Evolutionary conservation across 1,140 invertebrate species (phyloP), one percentile per base, ranked within the genome.

Genomic region (Pentalonia nigronervosa): DNA sequence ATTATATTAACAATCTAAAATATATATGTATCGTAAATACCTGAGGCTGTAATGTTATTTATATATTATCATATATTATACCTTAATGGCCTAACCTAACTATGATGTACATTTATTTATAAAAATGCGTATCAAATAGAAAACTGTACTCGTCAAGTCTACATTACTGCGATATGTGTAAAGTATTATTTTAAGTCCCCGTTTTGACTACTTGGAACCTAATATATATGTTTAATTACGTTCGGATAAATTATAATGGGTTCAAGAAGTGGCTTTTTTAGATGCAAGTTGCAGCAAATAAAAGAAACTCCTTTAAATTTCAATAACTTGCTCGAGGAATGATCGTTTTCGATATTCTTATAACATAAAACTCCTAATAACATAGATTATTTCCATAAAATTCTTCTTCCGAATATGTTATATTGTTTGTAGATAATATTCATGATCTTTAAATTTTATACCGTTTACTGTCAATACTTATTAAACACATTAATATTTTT

Each of bases 201-300:
- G 23, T 53, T 89, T 36, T 23, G 11, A 84, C 41, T 86, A 86
- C 47, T 41, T 36, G 6, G 41, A 84, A 36, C 41, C 36, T 84
- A 36, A 88, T 50, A 50, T 34, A 34, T 50, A 50, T 47, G 23
- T 8, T 20, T 83, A 20, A 83, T 83, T 41, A 83, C 6, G 34
- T 36, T 8, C 34, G 76, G 8, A 34, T 36, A 81, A 9, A 67
- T 34, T 21, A 83, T 9, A 36, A 89, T 53, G 48, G 47, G 17
- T 53, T 88, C 47, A 50, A 88, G 47, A 88, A 53, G 47, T 88
- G 1, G n/a, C 20, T 88, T 34, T 34, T 89, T 89, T 89, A 50
- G 87, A 89, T 11, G 1, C 7, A 86, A 21, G 9, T 30, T 30
- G 41, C 34, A 1, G 47, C 9, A 48, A 20, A 23, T 23, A 21